phyloP scores from a whole-genome alignment of 2,888 invertebrate species.

The Arrhopalites spinosus region DNA sequence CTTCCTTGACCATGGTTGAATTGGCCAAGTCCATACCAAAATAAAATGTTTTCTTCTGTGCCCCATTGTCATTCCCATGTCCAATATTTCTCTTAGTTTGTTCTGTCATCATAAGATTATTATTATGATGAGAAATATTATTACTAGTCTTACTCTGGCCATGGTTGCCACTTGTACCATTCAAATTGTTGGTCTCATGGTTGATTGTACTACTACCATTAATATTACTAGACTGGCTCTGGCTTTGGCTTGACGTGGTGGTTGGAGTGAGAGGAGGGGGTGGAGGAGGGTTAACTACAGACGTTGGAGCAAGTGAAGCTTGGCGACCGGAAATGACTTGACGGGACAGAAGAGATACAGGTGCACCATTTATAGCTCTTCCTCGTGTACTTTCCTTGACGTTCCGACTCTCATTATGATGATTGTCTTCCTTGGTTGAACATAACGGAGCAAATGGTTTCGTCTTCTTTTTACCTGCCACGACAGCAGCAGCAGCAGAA shows the following conservation, averaged over 20 bases:
- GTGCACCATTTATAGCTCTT: slow-evolving; percentile 8
- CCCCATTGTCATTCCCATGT: no score
- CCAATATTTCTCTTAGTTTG: neutral
- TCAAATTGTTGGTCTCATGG: neutral
- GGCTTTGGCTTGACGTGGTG: slow-evolving; percentile 28
- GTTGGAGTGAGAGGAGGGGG: neutral
- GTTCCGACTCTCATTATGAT: neutral
- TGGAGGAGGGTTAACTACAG: neutral
- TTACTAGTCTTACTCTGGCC: slow-evolving; percentile 28
- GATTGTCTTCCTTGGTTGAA: slow-evolving; percentile 43
- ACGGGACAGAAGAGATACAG: slow-evolving; percentile 9
- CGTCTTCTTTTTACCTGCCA: slow-evolving; percentile 28
- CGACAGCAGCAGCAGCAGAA: slow-evolving; percentile 13
- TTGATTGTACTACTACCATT: slow-evolving; percentile 17
- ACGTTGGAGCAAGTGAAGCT: neutral
- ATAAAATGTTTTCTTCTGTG: slow-evolving; percentile 66
- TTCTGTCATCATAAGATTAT: slow-evolving; percentile 6
- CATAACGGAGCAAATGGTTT: slow-evolving; percentile 43
- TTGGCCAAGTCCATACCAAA: slow-evolving; percentile 74
- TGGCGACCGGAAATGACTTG: slow-evolving; percentile 18
- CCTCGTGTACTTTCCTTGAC: neutral
- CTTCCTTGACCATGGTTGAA: slow-evolving; percentile 8
- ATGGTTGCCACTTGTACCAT: neutral
- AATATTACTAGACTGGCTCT: slow-evolving; percentile 27
- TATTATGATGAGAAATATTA: neutral